Evolutionary conservation across 2,797 vertebrate genomes (phyloP), one percentile per base, ranked within the genome.

Genomic region (Staurois parvus): DNA sequence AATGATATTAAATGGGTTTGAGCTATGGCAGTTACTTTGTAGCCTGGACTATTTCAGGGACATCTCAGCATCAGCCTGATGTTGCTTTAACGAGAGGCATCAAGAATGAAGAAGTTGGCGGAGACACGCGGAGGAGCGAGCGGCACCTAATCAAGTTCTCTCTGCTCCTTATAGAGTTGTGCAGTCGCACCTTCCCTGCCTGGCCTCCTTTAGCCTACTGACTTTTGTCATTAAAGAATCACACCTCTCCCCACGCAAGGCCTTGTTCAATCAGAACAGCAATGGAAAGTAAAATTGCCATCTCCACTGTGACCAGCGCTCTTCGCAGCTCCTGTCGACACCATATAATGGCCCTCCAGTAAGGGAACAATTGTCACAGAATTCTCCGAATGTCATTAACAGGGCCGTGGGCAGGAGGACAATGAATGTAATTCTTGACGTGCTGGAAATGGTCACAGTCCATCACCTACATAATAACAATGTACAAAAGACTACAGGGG

Each of bases 181-280:
- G 72, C 80, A 83, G 40, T 86, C 85, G 79, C 85, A 86, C 85
- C 80, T 86, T 83, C 37, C 30, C 67, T 79, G 59, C 72, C 74
- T 40, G 42, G 19, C 70, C 72, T 76, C 72, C 64, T 59, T 68
- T 66, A 84, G 69, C 81, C 85, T 37, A 78, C 85, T 87, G 85
- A 52, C 85, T 83, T 85, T 87, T 83, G 80, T 87, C 81, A 87
- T 87, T 87, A 87, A 79, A 87, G 75, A 83, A 83, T 87, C 69
- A 83, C 85, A 87, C 85, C 75, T 87, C 42, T 72, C 72, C 64
- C 30, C 68, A 62, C 4, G 76, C 67, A 75, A 79, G 73, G 45
- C 32, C 26, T 68, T 52, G 32, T 83, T 87, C 85, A 87, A 84
- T 84, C 85, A 87, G 76, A 81, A 79, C 68, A 73, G 68, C 79